Percentiles rank a stretch among this genome's conserved stretches.
Evolutionary conservation across 2,797 vertebrate genomes (phyloP).

Genomic region (Mallotus villosus): DNA sequence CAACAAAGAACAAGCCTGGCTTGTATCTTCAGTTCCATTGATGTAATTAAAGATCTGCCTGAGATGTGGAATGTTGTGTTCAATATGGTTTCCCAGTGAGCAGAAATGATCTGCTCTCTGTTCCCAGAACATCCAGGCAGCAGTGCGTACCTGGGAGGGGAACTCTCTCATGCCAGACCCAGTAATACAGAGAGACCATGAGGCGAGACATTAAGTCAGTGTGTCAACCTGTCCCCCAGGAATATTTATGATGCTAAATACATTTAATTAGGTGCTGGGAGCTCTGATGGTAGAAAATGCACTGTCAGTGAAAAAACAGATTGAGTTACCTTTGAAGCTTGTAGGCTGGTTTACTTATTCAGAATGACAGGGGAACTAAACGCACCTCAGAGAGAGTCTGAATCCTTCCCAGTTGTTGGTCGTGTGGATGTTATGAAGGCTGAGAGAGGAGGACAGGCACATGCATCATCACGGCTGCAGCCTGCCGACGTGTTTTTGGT

Average conservation of each 20-base stretch:
- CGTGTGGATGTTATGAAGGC: conserved; percentile 61
- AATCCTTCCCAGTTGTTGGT: conserved; percentile 53
- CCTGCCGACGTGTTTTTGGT: conserved; percentile 10
- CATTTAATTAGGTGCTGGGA: conserved; percentile 78
- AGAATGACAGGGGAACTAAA: conserved; percentile 54
- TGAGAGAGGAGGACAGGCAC: conserved; percentile 43
- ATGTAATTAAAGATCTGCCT: too few relatives aligned
- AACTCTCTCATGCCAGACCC: conserved; percentile 61
- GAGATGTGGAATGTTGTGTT: neutral
- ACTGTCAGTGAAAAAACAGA: conserved; percentile 71
- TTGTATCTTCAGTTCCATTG: neutral
- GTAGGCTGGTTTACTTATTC: conserved; percentile 65
- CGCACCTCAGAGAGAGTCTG: conserved; percentile 42
- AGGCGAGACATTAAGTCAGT: conserved; percentile 80
- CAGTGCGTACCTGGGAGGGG: conserved; percentile 70
- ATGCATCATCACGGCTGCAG: conserved; percentile 32
- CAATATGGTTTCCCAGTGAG: conserved; percentile 14
- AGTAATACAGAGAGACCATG: conserved; percentile 73
- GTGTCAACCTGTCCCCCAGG: conserved; percentile 80
- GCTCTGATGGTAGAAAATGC: conserved; percentile 73
- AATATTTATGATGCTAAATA: conserved; percentile 85
- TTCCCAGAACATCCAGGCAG: conserved; percentile 67
- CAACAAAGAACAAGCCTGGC: too few relatives aligned
- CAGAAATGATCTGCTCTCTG: conserved; percentile 62
- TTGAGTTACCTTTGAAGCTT: conserved; percentile 66